Evolutionary conservation across 2,797 vertebrate species (phyloP), one percentile per base, ranked within the genome.

Genomic region (Neostethus bicornis): DNA sequence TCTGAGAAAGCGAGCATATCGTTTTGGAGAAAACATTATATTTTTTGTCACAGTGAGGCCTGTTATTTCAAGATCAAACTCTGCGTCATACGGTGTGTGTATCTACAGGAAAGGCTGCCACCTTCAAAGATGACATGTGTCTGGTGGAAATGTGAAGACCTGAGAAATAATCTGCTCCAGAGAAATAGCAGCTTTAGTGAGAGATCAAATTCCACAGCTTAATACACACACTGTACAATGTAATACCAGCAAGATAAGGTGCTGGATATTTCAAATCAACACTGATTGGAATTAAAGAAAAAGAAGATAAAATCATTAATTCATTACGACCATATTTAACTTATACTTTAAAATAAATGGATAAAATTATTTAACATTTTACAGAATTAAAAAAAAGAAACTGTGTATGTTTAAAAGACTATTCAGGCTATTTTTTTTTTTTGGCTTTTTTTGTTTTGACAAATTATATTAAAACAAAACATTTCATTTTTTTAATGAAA

Each of bases 1-100:
- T 34, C 60, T 42, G 29, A 44, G 58, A 21, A 41, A 56, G 6
- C 5, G 32, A 54, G 23, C 7, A 17, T 37, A 31, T 39, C 1
- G 19, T 13, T 57, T 31, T 29, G 2, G 41, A 17, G 7, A 28
- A n/a, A 34, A 43, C 25, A 51, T 10, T 16, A 17, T 20, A 23
- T 3, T 25, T 37, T 24, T 26, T 16, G 21, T 26, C 5, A 12
- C n/a, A 41, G 12, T 31, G 10, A 11, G 13, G 11, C 16, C 46
- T 60, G 47, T 16, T 47, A 54, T 29, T 2, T 2, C 37, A 50
- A 43, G 6, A 49, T 51, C 20, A 37, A 1, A 41, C 34, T 24
- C 5, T 4, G 16, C 21, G 19, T 39, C 20, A 37, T 1, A 1
- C 25, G 17, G 12, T 52, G 45, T 2, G 20, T 39, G 23, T 14